Percentiles rank a stretch among this genome's conserved stretches.
Evolutionary conservation across 2,113 vertebrate genomes (phyloP).

Genomic region (Lepidothrix coronata): DNA sequence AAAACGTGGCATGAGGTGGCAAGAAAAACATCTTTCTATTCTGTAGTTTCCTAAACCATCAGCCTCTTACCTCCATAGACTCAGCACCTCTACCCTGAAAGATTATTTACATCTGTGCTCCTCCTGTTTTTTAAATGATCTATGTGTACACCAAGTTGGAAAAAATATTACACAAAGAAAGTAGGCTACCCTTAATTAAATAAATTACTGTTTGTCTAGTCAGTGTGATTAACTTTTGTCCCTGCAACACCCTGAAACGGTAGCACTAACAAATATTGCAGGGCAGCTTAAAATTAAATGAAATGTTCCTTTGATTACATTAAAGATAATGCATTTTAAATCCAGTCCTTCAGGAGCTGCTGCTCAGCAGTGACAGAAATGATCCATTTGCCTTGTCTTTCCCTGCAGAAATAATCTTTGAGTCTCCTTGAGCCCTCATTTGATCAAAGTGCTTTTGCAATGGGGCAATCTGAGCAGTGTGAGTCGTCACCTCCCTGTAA

Average conservation of each 20-base stretch:
- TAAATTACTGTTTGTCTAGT: neutral
- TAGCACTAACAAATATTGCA: slow-evolving; percentile 11
- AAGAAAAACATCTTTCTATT: neutral
- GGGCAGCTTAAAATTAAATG: slow-evolving; percentile 32
- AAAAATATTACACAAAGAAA: neutral
- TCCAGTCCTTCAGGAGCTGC: slow-evolving; percentile 25
- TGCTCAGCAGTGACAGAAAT: slow-evolving; percentile 17
- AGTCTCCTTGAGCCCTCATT: slow-evolving; percentile 24
- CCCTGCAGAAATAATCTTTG: slow-evolving; percentile 25
- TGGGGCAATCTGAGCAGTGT: neutral
- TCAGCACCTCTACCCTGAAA: neutral
- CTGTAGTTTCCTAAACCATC: neutral
- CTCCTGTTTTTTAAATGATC: neutral
- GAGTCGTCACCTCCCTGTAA: neutral
- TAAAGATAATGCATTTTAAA: slow-evolving; percentile 55
- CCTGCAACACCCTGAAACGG: neutral
- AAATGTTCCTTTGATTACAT: slow-evolving; percentile 42
- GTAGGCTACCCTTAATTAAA: neutral
- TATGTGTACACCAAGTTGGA: neutral
- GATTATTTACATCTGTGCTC: neutral
- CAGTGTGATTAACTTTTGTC: slow-evolving; percentile 29
- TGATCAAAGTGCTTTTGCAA: slow-evolving; percentile 29
- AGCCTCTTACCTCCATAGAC: neutral
- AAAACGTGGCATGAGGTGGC: neutral
- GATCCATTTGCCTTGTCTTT: slow-evolving; percentile 47